These are phyloP conservation scores for Acropora yongei DNA, from an alignment of 64 coral and sea anemone genomes.

Conservation along the genomic window DNA sequence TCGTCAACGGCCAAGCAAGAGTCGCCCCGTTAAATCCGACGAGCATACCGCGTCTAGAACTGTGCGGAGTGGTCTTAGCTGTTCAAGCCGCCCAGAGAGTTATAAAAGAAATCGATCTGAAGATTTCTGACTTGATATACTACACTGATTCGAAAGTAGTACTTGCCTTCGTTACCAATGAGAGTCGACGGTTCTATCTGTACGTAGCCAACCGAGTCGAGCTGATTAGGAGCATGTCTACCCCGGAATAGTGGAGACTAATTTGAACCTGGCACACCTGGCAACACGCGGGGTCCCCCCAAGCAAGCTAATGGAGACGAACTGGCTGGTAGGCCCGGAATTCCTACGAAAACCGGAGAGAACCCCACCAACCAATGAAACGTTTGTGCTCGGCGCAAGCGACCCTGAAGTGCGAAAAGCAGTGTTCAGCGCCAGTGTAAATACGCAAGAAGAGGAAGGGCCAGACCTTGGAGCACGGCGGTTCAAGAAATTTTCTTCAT, in stretches of 20 bases:
- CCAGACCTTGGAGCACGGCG: slow-evolving; percentile 9
- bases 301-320: not conserved
- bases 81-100: not conserved
- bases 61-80: not conserved
- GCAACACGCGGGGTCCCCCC: not conserved
- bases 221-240: not conserved
- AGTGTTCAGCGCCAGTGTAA: not conserved
- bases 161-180: too few relatives aligned
- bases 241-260: slow-evolving; percentile 1
- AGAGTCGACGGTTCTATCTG: too few relatives aligned
- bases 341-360: not conserved
- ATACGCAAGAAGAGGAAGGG: not conserved
- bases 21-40: not conserved
- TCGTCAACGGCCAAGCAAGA: not conserved
- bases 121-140: not conserved
- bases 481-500: not conserved
- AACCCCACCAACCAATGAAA: not conserved
- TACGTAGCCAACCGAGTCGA: too few relatives aligned
- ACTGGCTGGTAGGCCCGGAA: not conserved
- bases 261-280: not conserved
- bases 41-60: not conserved
- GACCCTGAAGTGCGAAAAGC: slow-evolving; percentile 21
- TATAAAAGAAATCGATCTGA: not conserved
- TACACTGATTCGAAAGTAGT: not conserved
- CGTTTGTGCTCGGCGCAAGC: not conserved